Evolutionary conservation across 2,888 invertebrate species (phyloP), one percentile per base, ranked within the genome.

Genomic region (Eristalinus sepulchralis): DNA sequence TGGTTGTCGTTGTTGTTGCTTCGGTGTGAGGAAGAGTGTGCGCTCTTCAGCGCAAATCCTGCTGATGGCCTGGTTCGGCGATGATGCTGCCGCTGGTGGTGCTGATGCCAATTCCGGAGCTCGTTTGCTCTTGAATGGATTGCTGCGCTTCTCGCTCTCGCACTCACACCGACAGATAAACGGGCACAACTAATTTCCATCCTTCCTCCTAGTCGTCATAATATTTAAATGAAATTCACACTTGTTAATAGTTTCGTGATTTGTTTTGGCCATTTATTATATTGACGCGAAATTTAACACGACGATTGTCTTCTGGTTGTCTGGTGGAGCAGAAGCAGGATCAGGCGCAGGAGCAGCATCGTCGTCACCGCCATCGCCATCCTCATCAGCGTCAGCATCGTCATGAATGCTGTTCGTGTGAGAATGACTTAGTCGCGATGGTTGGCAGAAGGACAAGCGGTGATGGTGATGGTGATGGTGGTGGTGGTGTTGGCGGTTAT

Each of bases 191-290:
- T 47, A 47, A 47, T 47, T 47, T 17, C 47, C 8, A 17, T n/a
- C 47, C 47, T 17, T 17, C n/a, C 17, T 47, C 47, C 47, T 47
- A 76, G 83, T 83, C 83, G 83, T 87, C 87, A 87, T 87, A 87
- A 87, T 87, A 87, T 87, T 87, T 87, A 87, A 88, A 88, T 88
- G 95, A 4, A 93, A 93, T 89, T 89, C 89, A 89, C 89, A 89
- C 89, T 59, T 92, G 92, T 75, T 89, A 88, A 88, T 89, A 88
- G 82, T 89, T 88, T 88, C 87, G 88, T 89, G 89, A 89, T 89
- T 89, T 89, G 89, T 89, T 89, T 88, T 80, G 87, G 80, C 88
- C 88, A 89, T 89, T 89, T 88, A 88, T 89, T 88, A 89, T 89
- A 88, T 88, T 89, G 89, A 88, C 89, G 89, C 88, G 89, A 88